These are phyloP conservation scores for Ceraclea dissimilis DNA, from an alignment of 2,888 invertebrate genomes.

Conservation along the genomic window DNA sequence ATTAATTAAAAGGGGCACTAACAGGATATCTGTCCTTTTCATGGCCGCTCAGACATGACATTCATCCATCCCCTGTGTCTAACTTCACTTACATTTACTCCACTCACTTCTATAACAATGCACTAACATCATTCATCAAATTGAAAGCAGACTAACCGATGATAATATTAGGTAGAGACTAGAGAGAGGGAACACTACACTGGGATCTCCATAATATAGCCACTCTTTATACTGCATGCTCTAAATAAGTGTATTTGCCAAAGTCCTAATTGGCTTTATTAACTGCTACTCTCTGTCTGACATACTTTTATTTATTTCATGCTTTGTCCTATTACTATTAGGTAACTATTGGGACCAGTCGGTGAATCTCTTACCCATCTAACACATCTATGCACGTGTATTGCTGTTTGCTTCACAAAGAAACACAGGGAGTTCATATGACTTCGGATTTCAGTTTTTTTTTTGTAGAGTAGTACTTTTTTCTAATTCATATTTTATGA, in stretches of 20 bases:
- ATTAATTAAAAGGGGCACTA: conserved; percentile 23
- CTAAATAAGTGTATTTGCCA: neutral
- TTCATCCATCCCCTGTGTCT: neutral
- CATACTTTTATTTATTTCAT: neutral
- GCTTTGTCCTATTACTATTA: too few species aligned
- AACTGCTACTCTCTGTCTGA: too few species aligned
- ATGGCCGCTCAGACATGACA: conserved; percentile 11
- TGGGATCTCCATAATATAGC: neutral
- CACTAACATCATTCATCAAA: neutral
- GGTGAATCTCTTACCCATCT: too few species aligned
- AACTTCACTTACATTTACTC: neutral
- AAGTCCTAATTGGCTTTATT: neutral
- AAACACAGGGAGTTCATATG: too few species aligned
- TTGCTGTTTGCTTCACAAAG: too few species aligned
- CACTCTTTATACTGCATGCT: neutral
- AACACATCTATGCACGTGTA: too few species aligned
- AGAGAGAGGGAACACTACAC: neutral
- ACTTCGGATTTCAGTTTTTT: too few species aligned
- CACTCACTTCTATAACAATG: neutral
- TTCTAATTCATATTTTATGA: too few species aligned
- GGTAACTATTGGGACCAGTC: too few species aligned
- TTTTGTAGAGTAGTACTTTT: too few species aligned
- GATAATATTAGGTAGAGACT: neutral
- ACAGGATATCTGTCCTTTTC: conserved; percentile 20
- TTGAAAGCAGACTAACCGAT: neutral